Percentiles rank a stretch among this genome's conserved stretches.
Evolutionary conservation across 2,888 invertebrate species (phyloP).

Genomic region (Trichopria drosophilae): DNA sequence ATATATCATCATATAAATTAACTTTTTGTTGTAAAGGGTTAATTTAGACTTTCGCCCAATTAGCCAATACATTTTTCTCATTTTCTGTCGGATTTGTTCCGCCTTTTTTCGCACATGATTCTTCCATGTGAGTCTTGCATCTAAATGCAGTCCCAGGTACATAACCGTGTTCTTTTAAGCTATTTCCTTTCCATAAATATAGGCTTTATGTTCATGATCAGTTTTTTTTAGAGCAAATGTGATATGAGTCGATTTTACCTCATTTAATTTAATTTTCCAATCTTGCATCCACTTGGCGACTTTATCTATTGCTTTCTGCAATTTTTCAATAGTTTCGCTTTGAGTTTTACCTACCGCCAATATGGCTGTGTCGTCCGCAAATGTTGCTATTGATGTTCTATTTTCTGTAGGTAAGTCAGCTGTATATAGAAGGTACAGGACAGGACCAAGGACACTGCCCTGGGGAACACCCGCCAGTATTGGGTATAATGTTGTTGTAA

Average conservation of each 20-base stretch:
- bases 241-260: no score
- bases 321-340: no score
- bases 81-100: slow-evolving; percentile 14
- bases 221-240: no score
- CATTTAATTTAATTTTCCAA: slow-evolving; percentile 35
- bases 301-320: no score
- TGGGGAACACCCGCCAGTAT: slow-evolving; percentile 16
- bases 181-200: slow-evolving; percentile 27
- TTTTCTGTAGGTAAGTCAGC: slow-evolving; percentile 24
- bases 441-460: slow-evolving; percentile 31
- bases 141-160: slow-evolving; percentile 33
- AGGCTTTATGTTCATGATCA: slow-evolving; percentile 32
- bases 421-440: slow-evolving; percentile 29
- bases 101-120: no score
- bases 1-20: slow-evolving; percentile 6
- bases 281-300: no score
- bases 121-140: slow-evolving; percentile 14
- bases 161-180: slow-evolving; percentile 20
- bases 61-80: slow-evolving; percentile 12
- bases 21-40: neutral
- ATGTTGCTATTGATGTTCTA: slow-evolving; percentile 24
- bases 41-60: no score
- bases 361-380: slow-evolving; percentile 31
- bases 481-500: neutral
- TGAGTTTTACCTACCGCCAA: no score